Conservation (phyloP, 2,888 invertebrate genomes). For the Holacanthella duospinosa region DNA sequence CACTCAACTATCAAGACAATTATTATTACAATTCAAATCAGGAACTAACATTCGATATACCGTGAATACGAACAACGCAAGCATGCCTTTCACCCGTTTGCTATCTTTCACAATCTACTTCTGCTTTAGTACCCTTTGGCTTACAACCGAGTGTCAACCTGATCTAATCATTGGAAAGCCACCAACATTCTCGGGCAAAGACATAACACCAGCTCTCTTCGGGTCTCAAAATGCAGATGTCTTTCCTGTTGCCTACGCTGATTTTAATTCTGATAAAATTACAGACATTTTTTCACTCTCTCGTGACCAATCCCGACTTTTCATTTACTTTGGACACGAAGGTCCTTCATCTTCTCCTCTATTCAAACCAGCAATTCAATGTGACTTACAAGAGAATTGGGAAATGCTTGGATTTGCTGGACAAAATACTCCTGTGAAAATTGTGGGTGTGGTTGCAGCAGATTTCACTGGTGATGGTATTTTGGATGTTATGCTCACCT, state of each 20-base stretch:
- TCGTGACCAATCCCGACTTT: slow-evolving; percentile 51
- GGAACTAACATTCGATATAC: too few relatives aligned
- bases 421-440: slow-evolving; percentile 36
- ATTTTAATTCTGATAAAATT: slow-evolving; percentile 88
- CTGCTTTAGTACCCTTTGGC: too few relatives aligned
- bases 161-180: too few relatives aligned
- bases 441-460: slow-evolving; percentile 60
- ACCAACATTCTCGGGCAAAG: slow-evolving; percentile 19
- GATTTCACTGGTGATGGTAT: slow-evolving; percentile 92
- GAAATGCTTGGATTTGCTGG: not conserved
- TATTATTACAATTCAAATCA: too few relatives aligned
- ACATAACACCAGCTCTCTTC: slow-evolving; percentile 56
- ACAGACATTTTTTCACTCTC: slow-evolving; percentile 81
- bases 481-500: slow-evolving; percentile 75
- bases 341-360: slow-evolving; percentile 66
- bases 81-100: too few relatives aligned
- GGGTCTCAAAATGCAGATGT: slow-evolving; percentile 57
- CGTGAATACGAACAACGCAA: too few relatives aligned
- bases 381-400: slow-evolving; percentile 42
- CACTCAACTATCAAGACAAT: too few relatives aligned
- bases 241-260: slow-evolving; percentile 80
- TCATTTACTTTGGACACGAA: slow-evolving; percentile 58
- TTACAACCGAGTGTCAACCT: too few relatives aligned
- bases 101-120: too few relatives aligned
- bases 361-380: slow-evolving; percentile 46